These are phyloP conservation scores for Himalopsyche kuldschensis DNA, from an alignment of 2,888 invertebrate species.

Conservation along the genomic window DNA sequence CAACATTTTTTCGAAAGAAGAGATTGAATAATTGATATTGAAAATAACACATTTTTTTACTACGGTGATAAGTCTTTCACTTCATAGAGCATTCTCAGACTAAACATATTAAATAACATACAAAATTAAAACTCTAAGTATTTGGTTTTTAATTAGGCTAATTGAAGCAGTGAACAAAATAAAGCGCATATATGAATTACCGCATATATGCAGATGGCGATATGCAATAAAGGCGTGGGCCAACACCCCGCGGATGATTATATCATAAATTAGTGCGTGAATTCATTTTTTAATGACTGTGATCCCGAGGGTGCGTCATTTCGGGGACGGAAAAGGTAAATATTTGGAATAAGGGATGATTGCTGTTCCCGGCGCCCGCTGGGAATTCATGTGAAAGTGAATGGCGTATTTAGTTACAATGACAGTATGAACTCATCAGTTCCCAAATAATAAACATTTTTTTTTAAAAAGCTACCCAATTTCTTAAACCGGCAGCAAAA, in stretches of 20 bases:
- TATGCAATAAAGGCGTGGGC: background rate
- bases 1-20: too few relatives aligned
- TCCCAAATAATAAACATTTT: background rate
- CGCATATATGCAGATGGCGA: background rate
- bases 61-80: too few relatives aligned
- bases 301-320: background rate
- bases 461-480: too few relatives aligned
- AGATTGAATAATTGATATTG: too few relatives aligned
- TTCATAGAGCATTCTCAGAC: too few relatives aligned
- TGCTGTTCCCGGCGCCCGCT: background rate
- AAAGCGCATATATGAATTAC: background rate
- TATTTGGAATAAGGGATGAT: background rate
- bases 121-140: background rate
- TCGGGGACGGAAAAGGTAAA: background rate
- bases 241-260: background rate
- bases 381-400: background rate
- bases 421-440: background rate
- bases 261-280: background rate
- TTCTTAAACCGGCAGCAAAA: too few relatives aligned
- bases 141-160: background rate
- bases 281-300: background rate
- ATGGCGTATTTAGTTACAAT: background rate
- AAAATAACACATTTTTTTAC: too few relatives aligned
- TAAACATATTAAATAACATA: too few relatives aligned
- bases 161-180: background rate